A percentile compares a stretch with the other conserved stretches of the same genome.
phyloP scores from a whole-genome alignment of 2,888 invertebrate species.

The Gibbula magus region DNA sequence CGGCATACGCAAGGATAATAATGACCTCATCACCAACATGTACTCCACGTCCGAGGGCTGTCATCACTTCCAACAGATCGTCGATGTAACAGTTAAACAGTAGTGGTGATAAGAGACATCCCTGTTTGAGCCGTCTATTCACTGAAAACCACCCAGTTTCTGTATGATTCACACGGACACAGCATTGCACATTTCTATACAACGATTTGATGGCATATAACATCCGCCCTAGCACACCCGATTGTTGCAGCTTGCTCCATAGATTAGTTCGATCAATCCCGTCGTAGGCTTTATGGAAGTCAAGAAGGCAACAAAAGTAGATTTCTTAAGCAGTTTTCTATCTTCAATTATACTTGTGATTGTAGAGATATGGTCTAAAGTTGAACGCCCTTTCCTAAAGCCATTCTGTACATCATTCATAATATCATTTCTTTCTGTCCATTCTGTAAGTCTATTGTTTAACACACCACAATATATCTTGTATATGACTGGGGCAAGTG shows the following conservation, averaged over 20 bases:
- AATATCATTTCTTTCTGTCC: not conserved
- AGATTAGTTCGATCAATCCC: not conserved
- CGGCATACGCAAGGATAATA: not conserved
- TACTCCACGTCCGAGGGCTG: not conserved
- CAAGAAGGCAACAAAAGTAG: not conserved
- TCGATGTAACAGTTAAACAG: not conserved
- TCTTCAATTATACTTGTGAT: not conserved
- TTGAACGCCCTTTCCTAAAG: not conserved
- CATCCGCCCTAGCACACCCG: not conserved
- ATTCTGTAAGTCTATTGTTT: not conserved
- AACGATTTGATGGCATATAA: not conserved
- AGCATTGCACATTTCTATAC: not conserved
- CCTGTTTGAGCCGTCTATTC: not conserved
- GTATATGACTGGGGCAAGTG: not conserved
- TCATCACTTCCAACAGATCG: not conserved
- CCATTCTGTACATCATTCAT: constrained; percentile 5
- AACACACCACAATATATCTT: not conserved
- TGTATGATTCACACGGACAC: not conserved
- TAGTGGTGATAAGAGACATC: not conserved
- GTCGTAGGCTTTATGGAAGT: constrained; percentile 1
- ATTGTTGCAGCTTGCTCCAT: not conserved
- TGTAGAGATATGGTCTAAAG: not conserved
- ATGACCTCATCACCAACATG: not conserved
- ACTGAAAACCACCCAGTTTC: not conserved
- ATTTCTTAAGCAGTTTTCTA: not conserved